Base-by-base conservation (phyloP, 2,888 invertebrate genomes). In the Malthinus seriepunctatus region DNA sequence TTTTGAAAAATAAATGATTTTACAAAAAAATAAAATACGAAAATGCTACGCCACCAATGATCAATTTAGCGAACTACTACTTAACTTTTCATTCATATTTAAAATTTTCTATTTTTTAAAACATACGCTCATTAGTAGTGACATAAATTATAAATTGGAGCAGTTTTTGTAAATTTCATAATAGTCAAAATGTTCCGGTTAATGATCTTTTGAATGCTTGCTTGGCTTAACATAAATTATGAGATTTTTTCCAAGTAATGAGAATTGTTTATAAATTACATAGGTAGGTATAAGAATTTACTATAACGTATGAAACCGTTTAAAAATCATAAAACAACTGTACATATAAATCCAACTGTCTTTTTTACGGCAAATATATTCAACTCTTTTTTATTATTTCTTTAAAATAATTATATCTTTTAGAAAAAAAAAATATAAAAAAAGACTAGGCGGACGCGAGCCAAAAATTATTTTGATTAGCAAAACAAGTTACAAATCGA, bases 161-260 rank as follows among this genome's bases (percentile, higher is more conserved):
- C 37, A 49, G 35, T 37, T 33, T 34, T 44, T 32, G 23, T 34
- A 32, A 15, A 35, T 35, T 32, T 23, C 5, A 23, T 45, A 52
- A 46, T 37, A 45, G 37, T 37, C 52, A 46, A 50, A 52, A 35
- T 52, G 52, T 37, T 34, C 52, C 35, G 35, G 15, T 52, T 52
- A 52, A 52, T 52, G 44, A 52, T 46, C 44, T 14, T 23, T n/a
- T 32, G 11, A 35, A 31, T 44, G 45, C 31, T 37, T 35, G 46
- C 12, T 12, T 31, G 35, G 52, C 46, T 46, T 45, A 32, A 23
- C 31, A 32, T 46, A 52, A 52, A 12, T 51, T 46, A 52, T 34
- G 42, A 44, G 31, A 34, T 46, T 45, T 52, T 52, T 45, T 35
- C 35, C n/a, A 37, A 38, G 45, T 31, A 42, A 15, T 38, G 46